phyloP scores from a whole-genome alignment of 2,797 vertebrate species.

The Lindbergichthys nudifrons region DNA sequence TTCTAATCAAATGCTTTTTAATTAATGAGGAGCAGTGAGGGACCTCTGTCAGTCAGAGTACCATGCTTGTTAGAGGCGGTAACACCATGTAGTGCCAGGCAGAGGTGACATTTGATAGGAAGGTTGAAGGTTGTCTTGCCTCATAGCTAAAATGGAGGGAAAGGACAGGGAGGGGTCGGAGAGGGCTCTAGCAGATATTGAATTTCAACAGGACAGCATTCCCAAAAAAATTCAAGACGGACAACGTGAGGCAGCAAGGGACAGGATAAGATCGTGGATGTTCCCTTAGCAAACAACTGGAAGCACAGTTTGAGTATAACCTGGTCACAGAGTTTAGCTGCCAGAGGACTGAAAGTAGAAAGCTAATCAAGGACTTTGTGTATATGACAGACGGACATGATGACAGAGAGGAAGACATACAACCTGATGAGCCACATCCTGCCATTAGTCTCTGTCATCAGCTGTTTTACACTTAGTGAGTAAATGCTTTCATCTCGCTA shows the following conservation, averaged over 20 bases:
- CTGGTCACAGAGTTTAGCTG: constrained; percentile 24
- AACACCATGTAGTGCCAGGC: constrained; percentile 44
- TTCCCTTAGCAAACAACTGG: constrained; percentile 60
- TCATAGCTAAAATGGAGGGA: constrained; percentile 70
- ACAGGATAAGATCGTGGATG: constrained; percentile 52
- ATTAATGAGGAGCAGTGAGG: constrained; percentile 16
- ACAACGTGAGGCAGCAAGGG: constrained; percentile 65
- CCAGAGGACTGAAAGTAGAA: constrained; percentile 30
- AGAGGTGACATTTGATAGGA: constrained; percentile 77
- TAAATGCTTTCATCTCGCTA: constrained; percentile 50
- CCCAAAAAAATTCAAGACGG: constrained; percentile 70
- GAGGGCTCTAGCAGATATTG: constrained; percentile 63
- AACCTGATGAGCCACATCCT: constrained; percentile 47
- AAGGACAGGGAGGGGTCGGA: constrained; percentile 66
- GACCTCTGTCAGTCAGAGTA: constrained; percentile 45
- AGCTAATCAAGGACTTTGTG: constrained; percentile 35
- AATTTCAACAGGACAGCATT: constrained; percentile 84
- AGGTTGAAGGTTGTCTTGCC: constrained; percentile 76
- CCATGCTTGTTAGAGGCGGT: constrained; percentile 54
- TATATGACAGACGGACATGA: constrained; percentile 48
- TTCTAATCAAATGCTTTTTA: not conserved
- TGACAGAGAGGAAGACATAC: constrained; percentile 57
- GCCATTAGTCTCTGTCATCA: constrained; percentile 52
- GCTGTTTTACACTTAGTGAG: constrained; percentile 70
- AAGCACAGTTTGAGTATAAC: constrained; percentile 27